A percentile compares a stretch with the other conserved stretches of the same genome.
These are phyloP conservation scores for Agapetus fuscipes DNA, from an alignment of 2,888 invertebrate species.

Conservation along the genomic window DNA sequence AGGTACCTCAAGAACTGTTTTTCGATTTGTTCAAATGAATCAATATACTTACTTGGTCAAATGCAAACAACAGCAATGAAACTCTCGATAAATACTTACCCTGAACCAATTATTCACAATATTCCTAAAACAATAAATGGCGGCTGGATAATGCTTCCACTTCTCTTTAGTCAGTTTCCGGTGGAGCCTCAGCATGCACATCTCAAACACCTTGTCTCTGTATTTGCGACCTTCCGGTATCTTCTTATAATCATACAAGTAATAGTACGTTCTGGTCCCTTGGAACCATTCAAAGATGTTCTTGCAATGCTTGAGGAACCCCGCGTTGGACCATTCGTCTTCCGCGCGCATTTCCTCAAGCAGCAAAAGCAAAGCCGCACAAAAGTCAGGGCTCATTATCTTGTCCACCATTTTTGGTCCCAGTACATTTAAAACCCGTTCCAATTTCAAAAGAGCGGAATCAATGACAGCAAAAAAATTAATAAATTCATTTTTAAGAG, in stretches of 20 bases:
- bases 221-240: not conserved
- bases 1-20: no score
- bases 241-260: not conserved
- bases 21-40: no score
- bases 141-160: slow-evolving; percentile 17
- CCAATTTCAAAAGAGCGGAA: slow-evolving; percentile 2
- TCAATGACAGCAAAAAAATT: not conserved
- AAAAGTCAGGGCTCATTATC: slow-evolving; percentile 11
- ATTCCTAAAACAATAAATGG: slow-evolving; percentile 13
- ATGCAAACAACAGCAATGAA: no score
- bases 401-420: slow-evolving; percentile 3
- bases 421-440: slow-evolving; percentile 3
- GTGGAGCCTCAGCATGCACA: slow-evolving; percentile 16
- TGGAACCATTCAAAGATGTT: slow-evolving; percentile 9
- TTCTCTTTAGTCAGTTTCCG: slow-evolving; percentile 15
- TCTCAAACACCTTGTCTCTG: slow-evolving; percentile 8
- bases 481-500: slow-evolving; percentile 1
- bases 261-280: not conserved
- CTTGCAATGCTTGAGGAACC: slow-evolving; percentile 6
- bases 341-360: slow-evolving; percentile 14
- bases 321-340: slow-evolving; percentile 9
- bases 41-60: no score
- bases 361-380: slow-evolving; percentile 10
- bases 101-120: slow-evolving; percentile 9
- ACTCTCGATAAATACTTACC: slow-evolving; percentile 13